Evolutionary conservation across 2,797 vertebrate species (phyloP).

Genomic region (Hypotaenidia philippensis): DNA sequence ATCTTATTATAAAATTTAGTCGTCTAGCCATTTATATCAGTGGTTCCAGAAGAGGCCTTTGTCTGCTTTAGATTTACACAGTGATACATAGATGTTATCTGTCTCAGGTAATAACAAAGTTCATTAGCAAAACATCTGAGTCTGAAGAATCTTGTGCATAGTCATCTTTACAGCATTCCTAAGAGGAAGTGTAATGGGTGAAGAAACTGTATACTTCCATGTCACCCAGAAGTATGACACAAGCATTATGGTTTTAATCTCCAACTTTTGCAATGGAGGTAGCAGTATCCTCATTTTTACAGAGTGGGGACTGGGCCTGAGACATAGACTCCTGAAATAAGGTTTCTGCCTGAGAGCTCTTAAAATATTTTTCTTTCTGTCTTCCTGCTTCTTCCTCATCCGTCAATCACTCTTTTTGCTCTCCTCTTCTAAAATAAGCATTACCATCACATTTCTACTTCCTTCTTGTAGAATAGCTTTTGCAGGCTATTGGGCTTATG

Average conservation of each 20-base stretch:
- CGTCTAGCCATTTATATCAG: neutral
- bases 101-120: neutral
- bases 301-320: neutral
- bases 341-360: neutral
- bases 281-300: neutral
- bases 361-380: neutral
- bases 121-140: slow-evolving; percentile 15
- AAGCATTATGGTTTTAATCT: neutral
- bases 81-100: slow-evolving; percentile 3
- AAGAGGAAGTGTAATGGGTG: neutral
- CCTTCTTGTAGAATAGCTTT: neutral
- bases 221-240: neutral
- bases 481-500: neutral
- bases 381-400: neutral
- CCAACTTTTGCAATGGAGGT: neutral
- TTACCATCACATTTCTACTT: neutral
- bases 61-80: neutral
- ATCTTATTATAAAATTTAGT: neutral
- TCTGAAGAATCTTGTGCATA: neutral
- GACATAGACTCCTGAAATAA: neutral
- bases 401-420: neutral
- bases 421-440: neutral
- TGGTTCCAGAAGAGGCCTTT: neutral
- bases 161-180: slow-evolving; percentile 11
- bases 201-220: neutral